Percentiles rank a stretch among this genome's conserved stretches.
phyloP scores from a whole-genome alignment of 2,888 invertebrate species.

The Pyrgus malvae region DNA sequence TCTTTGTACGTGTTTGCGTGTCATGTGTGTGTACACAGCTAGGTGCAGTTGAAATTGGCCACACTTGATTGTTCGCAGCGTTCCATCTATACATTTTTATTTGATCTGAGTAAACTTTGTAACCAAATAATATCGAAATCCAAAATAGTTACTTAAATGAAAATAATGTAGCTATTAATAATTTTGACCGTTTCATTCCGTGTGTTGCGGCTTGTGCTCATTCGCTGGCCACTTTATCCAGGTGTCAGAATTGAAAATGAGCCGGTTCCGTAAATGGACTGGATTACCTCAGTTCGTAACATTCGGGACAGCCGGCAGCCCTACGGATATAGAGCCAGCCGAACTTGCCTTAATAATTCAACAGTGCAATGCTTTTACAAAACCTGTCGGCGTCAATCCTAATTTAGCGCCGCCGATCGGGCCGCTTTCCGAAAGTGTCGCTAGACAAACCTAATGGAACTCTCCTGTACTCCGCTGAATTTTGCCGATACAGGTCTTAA shows the following conservation, averaged over 20 bases:
- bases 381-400: conserved; percentile 81
- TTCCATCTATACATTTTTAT: too few species aligned
- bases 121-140: background rate
- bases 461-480: conserved; percentile 55
- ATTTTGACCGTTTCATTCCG: conserved; percentile 43
- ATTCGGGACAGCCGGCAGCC: conserved; percentile 50
- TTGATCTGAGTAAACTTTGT: too few species aligned
- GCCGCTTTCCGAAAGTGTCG: conserved; percentile 75
- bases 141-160: background rate
- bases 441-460: conserved; percentile 77
- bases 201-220: conserved; percentile 57
- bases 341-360: conserved; percentile 79
- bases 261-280: conserved; percentile 64
- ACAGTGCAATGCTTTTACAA: conserved; percentile 82
- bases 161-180: conserved; percentile 17
- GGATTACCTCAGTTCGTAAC: conserved; percentile 50
- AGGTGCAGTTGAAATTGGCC: too few species aligned
- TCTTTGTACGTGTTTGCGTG: too few species aligned
- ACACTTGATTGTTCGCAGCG: too few species aligned
- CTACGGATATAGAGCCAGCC: conserved; percentile 74
- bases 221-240: conserved; percentile 66
- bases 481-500: conserved; percentile 25
- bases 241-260: conserved; percentile 78
- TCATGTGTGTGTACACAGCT: too few species aligned
- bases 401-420: conserved; percentile 75